Base-by-base conservation (phyloP, 1,140 invertebrate genomes). In the Delia radicum region DNA sequence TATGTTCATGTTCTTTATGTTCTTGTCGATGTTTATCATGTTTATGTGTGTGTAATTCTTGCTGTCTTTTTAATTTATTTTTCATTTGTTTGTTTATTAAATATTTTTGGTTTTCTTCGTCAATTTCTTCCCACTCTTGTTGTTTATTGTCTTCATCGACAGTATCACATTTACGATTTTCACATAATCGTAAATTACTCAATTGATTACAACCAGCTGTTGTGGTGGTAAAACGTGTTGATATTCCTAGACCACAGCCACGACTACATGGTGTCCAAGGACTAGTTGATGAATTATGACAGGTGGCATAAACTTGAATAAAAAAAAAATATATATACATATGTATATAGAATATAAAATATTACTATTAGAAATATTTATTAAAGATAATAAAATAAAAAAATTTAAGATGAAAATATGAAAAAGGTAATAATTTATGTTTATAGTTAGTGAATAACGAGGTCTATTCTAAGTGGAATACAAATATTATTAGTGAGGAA, bases 181-280 rank as follows among this genome's bases (percentile, higher is more conserved):
- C 81, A 79, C 92, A 93, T 7, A 93, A 82, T 55, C 92, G 87
- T 13, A 89, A 90, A 82, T 92, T 91, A 77, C 89, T 90, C 55
- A 87, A 86, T 74, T 89, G 86, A 48, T 85, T 83, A 80, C 91
- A 91, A 33, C 87, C 85, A n/a, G 87, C 83, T 79, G 90, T 90
- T 76, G 90, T 87, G 78, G 89, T 90, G 0, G 90, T 90, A 74
- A 89, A 84, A n/a, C 92, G 84, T 26, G 89, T 87, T 24, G 91
- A 92, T 18, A 91, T 82, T 4, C 92, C 92, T 18, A 89, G 86
- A 18, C 91, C 92, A 80, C 92, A 93, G 6, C 83, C 81, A 7
- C 85, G 87, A 10, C 90, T 91, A 82, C 92, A 93, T 2, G 85
- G 79, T 5, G 89, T 89, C 92, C 92, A 93, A 33, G 88, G 87